Base-by-base conservation (phyloP, 2,113 vertebrate genomes). In the Geococcyx californianus region DNA sequence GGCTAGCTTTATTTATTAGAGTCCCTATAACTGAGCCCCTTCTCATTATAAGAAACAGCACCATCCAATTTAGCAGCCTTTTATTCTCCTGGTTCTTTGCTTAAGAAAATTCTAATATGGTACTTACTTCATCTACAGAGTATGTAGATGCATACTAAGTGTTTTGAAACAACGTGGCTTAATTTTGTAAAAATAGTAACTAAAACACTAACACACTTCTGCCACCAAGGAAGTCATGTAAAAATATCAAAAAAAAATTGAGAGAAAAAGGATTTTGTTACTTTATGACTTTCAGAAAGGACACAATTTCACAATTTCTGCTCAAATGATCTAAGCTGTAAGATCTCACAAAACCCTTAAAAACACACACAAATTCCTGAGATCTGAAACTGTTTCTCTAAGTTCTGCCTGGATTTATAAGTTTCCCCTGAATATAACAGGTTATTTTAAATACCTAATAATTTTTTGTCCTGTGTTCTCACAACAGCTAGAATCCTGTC, bases 1-100 rank as follows among this genome's bases (percentile, higher is more conserved):
- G 80, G 81, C 60, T 80, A 62, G 42, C 42, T 93, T 89, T 82
- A 86, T 66, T 94, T 79, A 89, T 75, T 85, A 70, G 59, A 91
- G 40, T 60, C 66, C 34, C 68, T 89, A 79, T 16, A 84, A 85
- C 34, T 4, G 49, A 85, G n/a, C 52, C 44, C 70, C 14, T 92
- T 85, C 56, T 56, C 88, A 54, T 64, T 26, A n/a, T 38, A 17
- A 84, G 38, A 67, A 93, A 55, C 14, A 70, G 51, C 36, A 66
- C 24, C 25, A 55, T 94, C 60, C 80, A 56, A 28, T 31, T 60
- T 21, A 40, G 40, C 55, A 83, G 52, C 11, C 74, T 42, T 74
- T 94, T 38, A 72, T 42, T 36, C 66, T 80, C 14, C 42, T 21
- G 8, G 15, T 16, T 74, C 33, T 51, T 89, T 42, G 36, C 55